Evolutionary conservation across 35 echinoderm and acorn worm genomes (phyloP).

Genomic region (Apostichopus parvimensis): DNA sequence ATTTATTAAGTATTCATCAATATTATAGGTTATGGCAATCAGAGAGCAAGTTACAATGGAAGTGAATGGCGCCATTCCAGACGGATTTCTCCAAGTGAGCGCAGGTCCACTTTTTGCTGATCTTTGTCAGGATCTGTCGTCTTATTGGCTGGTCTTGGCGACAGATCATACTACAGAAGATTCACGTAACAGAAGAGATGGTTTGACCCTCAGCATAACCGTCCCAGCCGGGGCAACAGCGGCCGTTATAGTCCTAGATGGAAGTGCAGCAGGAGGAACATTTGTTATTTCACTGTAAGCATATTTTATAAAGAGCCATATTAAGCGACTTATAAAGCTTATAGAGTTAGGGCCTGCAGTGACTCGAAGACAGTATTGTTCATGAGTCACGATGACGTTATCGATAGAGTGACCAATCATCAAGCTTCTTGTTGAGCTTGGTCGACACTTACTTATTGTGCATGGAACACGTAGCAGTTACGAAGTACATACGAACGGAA

Average conservation of each 20-base stretch:
- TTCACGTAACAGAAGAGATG: too few species aligned
- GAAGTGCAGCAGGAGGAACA: not conserved
- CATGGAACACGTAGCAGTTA: too few species aligned
- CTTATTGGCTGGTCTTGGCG: not conserved
- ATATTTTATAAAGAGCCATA: too few species aligned
- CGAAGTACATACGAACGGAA: too few species aligned
- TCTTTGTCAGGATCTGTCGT: not conserved
- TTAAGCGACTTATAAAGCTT: too few species aligned
- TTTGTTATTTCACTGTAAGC: not conserved
- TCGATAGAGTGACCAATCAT: too few species aligned
- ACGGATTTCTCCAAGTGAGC: not conserved
- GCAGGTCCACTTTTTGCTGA: slow-evolving; percentile 9
- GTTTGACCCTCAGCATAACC: not conserved
- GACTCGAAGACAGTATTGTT: too few species aligned
- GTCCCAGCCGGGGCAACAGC: not conserved
- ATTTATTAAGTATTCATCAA: too few species aligned
- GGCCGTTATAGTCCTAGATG: not conserved
- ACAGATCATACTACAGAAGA: not conserved
- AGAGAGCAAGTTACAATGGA: not conserved
- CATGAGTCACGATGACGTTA: too few species aligned
- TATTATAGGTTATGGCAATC: not conserved
- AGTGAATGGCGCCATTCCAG: not conserved
- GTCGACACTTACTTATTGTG: too few species aligned
- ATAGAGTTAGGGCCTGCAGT: too few species aligned
- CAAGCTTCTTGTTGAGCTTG: too few species aligned